Base-by-base conservation (phyloP, 1,140 invertebrate species). In the Drosophila aff. region DNA sequence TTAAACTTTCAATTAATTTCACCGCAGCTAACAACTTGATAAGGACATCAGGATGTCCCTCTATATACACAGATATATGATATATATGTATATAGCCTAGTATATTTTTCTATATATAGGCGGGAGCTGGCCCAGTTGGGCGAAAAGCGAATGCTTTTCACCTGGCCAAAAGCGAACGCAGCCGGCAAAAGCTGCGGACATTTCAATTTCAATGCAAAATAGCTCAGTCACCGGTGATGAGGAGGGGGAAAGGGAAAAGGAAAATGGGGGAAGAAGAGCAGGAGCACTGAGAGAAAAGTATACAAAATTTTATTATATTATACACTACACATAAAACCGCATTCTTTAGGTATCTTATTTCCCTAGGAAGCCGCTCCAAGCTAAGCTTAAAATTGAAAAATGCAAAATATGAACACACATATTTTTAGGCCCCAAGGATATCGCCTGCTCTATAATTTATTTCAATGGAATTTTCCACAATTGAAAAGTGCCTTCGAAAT, bases 191-290 rank as follows among this genome's bases (percentile, higher is more conserved):
- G 63, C 67, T 67, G 68, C 40, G 67, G 74, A 81, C 85, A 89
- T 81, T 89, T 89, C 81, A 81, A 89, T 87, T 87, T 84, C 69
- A 79, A 90, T 89, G 78, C 77, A 90, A 89, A 89, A 89, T 79
- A 82, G 79, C 76, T 73, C 72, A 64, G 67, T 40, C 33, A 63
- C 15, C 65, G 18, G 18, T 26, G 38, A 33, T 41, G 68, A 33
- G 11, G 44, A 40, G 15, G 10, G 13, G 23, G 3, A 33, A 33
- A 40, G 7, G 28, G 23, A 33, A 13, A 41, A 33, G 28, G 21
- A 28, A n/a, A 28, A 55, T 7, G 21, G 21, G 66, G 21, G 46
- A n/a, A 67, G 11, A 28, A 52, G 4, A 33, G n/a, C 7, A 44
- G 16, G 3, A n/a, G n/a, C 62, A 71, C 67, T 23, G 49, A 31